Percentiles rank a stretch among this genome's conserved stretches.
phyloP scores from a whole-genome alignment of 1,140 invertebrate species.

The Metopolophium dirhodum region DNA sequence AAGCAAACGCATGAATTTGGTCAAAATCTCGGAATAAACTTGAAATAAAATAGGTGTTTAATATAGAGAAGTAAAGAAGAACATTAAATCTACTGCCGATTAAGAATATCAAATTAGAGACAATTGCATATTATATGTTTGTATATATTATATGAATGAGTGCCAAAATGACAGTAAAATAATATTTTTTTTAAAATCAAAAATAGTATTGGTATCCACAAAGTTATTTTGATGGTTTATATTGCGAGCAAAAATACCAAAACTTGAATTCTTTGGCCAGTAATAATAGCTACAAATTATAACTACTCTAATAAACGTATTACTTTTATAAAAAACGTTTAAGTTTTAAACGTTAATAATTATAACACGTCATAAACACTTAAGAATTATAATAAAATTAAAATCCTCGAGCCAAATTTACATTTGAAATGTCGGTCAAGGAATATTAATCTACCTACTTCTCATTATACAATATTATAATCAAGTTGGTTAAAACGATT shows the following conservation, averaged over 20 bases:
- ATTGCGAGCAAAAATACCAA: neutral
- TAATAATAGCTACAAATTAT: neutral
- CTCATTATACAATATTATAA: neutral
- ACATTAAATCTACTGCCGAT: neutral
- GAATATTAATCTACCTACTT: neutral
- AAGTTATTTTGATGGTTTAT: neutral
- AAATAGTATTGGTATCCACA: neutral
- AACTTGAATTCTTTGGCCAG: neutral
- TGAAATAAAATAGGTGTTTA: neutral
- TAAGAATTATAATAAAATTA: constrained; percentile 1
- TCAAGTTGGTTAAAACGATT: neutral
- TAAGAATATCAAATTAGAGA: neutral
- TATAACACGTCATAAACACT: neutral
- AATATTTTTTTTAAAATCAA: constrained; percentile 5
- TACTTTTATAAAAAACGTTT: neutral
- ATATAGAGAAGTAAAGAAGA: neutral
- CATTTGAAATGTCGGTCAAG: neutral
- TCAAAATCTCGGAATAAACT: neutral
- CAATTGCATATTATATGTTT: neutral
- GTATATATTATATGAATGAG: neutral
- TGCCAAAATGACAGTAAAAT: neutral
- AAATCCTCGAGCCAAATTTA: neutral
- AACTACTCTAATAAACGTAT: neutral
- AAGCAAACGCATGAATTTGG: neutral
- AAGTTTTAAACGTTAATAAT: neutral